phyloP scores from a whole-genome alignment of 2,113 vertebrate genomes.

The Rutilus rutilus region DNA sequence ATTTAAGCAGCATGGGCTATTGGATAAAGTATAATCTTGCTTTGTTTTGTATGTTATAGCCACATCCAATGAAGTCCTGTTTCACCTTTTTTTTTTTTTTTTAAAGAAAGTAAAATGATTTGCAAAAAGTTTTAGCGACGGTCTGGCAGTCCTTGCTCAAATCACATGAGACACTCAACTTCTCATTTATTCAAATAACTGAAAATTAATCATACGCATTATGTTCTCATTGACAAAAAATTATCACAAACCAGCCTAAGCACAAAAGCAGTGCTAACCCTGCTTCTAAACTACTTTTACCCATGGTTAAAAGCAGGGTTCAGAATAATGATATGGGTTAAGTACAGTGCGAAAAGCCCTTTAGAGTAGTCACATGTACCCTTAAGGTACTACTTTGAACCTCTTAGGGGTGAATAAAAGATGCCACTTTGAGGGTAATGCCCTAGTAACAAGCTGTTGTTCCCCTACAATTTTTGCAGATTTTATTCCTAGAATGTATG shows the following conservation, averaged over 20 bases:
- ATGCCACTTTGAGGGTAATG: no score
- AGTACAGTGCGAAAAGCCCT: no score
- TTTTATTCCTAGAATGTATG: no score
- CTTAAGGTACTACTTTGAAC: neutral
- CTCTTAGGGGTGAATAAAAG: neutral
- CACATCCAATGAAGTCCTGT: slow-evolving; percentile 20
- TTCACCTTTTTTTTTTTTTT: neutral
- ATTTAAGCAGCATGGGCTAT: neutral
- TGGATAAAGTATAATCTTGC: neutral
- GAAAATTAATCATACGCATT: neutral
- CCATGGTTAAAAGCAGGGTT: no score
- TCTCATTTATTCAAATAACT: neutral
- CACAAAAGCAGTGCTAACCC: neutral
- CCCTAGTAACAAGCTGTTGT: no score
- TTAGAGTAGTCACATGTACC: neutral
- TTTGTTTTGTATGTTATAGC: neutral
- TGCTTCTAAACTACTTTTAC: no score
- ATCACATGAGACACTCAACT: neutral
- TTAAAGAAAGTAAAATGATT: neutral
- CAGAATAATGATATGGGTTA: no score
- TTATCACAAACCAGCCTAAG: neutral
- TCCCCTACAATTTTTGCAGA: no score
- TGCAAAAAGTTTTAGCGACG: neutral
- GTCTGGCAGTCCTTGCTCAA: slow-evolving; percentile 43
- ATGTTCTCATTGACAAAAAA: neutral